Percentiles rank a stretch among this genome's conserved stretches.
These are phyloP conservation scores for Apistogramma diplotaenia DNA, from an alignment of 2,113 vertebrate genomes.

Conservation along the genomic window DNA sequence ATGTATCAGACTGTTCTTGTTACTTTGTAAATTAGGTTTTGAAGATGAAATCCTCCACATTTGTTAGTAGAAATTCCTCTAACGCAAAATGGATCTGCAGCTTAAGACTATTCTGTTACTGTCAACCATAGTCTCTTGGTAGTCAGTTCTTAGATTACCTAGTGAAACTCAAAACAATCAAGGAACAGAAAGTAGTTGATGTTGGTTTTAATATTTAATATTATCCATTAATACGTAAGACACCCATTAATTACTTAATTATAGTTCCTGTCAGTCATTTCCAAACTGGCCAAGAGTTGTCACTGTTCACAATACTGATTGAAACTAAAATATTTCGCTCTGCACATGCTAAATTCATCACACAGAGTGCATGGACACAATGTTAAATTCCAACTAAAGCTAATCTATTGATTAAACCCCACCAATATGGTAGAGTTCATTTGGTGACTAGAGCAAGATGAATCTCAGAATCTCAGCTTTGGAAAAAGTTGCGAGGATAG, in stretches of 20 bases:
- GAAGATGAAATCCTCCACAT: slow-evolving; percentile 23
- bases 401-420: slow-evolving; percentile 99
- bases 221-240: background rate
- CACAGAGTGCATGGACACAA: slow-evolving; percentile 96
- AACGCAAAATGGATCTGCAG: slow-evolving; percentile 19
- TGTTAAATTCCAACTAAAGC: slow-evolving; percentile 97
- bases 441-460: slow-evolving; percentile 99
- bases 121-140: background rate
- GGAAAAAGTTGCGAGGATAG: slow-evolving; percentile 98
- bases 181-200: background rate
- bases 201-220: background rate
- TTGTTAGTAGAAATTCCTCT: slow-evolving; percentile 28
- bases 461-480: slow-evolving; percentile 93
- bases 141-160: background rate
- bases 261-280: slow-evolving; percentile 14
- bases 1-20: slow-evolving; percentile 67
- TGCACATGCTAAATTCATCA: slow-evolving; percentile 74
- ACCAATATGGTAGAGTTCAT: slow-evolving; percentile 99
- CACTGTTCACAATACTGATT: slow-evolving; percentile 33
- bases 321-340: slow-evolving; percentile 27
- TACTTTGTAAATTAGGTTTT: slow-evolving; percentile 18
- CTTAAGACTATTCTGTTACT: slow-evolving; percentile 14
- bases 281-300: background rate
- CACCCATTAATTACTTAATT: background rate
- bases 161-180: background rate